Evolutionary conservation across 2,888 invertebrate species (phyloP).

Genomic region (Cryptophagus acutangulus): DNA sequence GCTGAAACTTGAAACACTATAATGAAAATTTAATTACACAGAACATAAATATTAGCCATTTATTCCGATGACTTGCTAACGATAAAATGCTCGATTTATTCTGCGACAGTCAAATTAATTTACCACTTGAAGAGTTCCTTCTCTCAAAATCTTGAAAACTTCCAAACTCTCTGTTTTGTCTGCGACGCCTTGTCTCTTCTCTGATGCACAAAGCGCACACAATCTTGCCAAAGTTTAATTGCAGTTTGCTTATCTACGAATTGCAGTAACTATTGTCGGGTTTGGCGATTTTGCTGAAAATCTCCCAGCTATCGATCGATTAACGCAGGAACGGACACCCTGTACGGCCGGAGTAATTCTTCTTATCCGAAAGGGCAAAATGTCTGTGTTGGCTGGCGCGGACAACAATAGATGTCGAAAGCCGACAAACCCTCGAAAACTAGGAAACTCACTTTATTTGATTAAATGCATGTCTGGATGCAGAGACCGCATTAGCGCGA

Average conservation of each 20-base stretch:
- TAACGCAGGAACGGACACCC: too few species aligned
- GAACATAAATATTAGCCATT: constrained; percentile 18
- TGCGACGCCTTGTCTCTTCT: too few species aligned
- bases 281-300: neutral
- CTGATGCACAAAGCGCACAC: too few species aligned
- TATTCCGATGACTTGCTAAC: constrained; percentile 9
- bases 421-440: constrained; percentile 26
- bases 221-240: constrained; percentile 1
- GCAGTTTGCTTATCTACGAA: neutral
- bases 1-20: constrained; percentile 3
- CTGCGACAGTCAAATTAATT: too few species aligned
- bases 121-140: too few species aligned
- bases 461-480: constrained; percentile 31
- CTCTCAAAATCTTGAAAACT: too few species aligned
- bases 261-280: neutral
- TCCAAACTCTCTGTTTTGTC: too few species aligned
- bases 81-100: constrained; percentile 15
- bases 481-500: constrained; percentile 23
- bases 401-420: constrained; percentile 13
- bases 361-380: neutral
- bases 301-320: too few species aligned
- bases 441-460: constrained; percentile 36
- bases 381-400: constrained; percentile 1
- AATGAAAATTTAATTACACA: constrained; percentile 22
- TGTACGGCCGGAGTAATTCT: neutral